Evolutionary conservation across 2,888 invertebrate species (phyloP), one percentile per base, ranked within the genome.

Genomic region (Eurytoma californica): DNA sequence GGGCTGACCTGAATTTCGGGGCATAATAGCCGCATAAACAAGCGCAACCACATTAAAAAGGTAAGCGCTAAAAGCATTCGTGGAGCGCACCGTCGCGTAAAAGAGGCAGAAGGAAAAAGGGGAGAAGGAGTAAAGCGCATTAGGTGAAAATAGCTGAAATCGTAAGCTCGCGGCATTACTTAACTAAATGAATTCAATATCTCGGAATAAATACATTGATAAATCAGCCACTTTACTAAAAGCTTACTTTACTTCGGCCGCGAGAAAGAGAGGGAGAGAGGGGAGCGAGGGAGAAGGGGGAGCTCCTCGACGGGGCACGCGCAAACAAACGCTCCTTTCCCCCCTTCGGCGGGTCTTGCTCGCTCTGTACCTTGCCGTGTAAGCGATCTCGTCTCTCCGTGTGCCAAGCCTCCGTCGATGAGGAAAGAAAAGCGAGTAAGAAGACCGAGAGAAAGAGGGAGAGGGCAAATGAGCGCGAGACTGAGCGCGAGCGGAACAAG

Each of bases 171-270:
- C 58, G 49, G 57, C 84, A 83, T 86, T 87, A 88, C 89, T 90
- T 88, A 89, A 88, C 88, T 87, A 88, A 89, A 89, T 89, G 88
- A 90, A 89, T 90, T 89, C 89, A 89, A 89, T 90, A 90, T 89
- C 88, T 88, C 85, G 89, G 90, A 89, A 89, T 90, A 89, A 90
- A 90, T 90, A 89, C 89, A 89, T 89, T 89, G 90, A 90, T 89
- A 89, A 90, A 90, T 90, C 89, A 89, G 89, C 88, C 87, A 89
- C 89, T 88, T 84, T 85, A 88, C 89, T 89, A 89, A 89, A 89
- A 89, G 89, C 89, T 88, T 87, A 87, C 89, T 88, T 88, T 86
- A 87, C 87, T 88, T 87, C 86, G 86, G 87, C 86, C 24, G 18
- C 24, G 24, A 24, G 24, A 18, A 47, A 49, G 57, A 63, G n/a